Conservation (phyloP, 2,888 invertebrate species). For the Candidula unifasciata region DNA sequence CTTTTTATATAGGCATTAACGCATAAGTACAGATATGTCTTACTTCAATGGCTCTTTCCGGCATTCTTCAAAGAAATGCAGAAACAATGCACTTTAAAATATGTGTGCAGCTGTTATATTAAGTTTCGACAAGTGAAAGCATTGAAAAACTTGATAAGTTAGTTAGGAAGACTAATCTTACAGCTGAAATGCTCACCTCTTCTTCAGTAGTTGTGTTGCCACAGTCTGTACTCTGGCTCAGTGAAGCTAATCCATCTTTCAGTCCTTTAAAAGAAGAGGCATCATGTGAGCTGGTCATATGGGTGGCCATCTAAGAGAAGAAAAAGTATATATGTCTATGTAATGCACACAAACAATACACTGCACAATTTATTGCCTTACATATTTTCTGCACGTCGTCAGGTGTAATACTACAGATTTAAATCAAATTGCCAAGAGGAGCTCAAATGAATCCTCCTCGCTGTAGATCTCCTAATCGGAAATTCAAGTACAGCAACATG, state of each 20-base stretch:
- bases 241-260: constrained; percentile 84
- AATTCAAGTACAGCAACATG: too few species aligned
- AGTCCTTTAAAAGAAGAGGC: constrained; percentile 14
- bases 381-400: too few species aligned
- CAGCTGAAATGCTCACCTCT: constrained; percentile 85
- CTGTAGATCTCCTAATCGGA: too few species aligned
- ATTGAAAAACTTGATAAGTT: background rate
- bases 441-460: too few species aligned
- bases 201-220: constrained; percentile 98
- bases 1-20: too few species aligned
- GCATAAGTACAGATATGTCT: too few species aligned
- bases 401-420: too few species aligned
- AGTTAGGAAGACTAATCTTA: background rate
- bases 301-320: constrained; percentile 31
- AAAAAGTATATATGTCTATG: background rate
- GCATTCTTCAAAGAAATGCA: too few species aligned
- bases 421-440: too few species aligned
- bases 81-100: background rate
- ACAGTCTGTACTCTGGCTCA: constrained; percentile 97
- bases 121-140: background rate
- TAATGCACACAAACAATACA: background rate
- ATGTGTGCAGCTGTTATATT: too few species aligned
- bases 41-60: too few species aligned
- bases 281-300: background rate
- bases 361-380: too few species aligned